Conservation (phyloP, 2,888 invertebrate species). For the Agonopterix heracliana region DNA sequence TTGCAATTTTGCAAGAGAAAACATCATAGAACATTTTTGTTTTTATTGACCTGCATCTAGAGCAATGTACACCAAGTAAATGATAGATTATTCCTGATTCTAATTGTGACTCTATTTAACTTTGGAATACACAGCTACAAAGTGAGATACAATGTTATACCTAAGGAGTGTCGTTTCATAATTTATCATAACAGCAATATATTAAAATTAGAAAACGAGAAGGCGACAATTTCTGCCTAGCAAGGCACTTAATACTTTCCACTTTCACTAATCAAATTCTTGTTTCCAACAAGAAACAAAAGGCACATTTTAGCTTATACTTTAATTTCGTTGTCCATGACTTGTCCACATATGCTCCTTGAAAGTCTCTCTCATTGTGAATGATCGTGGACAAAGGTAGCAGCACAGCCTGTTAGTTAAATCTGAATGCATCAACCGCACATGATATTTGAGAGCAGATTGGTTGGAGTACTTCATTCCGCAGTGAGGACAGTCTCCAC, state of each 20-base stretch:
- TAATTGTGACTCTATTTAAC: too few species aligned
- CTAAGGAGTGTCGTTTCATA: background rate
- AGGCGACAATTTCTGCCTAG: constrained; percentile 3
- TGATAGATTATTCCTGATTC: too few species aligned
- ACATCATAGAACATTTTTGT: too few species aligned
- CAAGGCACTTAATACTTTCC: constrained; percentile 12
- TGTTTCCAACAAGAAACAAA: constrained; percentile 13
- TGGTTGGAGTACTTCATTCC: constrained; percentile 82
- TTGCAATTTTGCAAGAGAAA: too few species aligned
- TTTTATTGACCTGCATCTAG: too few species aligned
- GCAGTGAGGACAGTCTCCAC: constrained; percentile 81
- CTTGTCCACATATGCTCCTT: constrained; percentile 82
- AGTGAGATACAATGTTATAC: too few species aligned
- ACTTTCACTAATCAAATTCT: background rate
- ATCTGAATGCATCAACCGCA: constrained; percentile 81
- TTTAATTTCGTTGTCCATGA: constrained; percentile 78
- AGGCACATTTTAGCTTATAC: constrained; percentile 42
- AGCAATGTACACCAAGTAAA: too few species aligned
- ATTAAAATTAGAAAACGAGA: constrained; percentile 2
- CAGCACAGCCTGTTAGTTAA: constrained; percentile 81
- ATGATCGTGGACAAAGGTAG: constrained; percentile 81
- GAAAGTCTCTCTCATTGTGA: constrained; percentile 80
- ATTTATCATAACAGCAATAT: constrained; percentile 1
- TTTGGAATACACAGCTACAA: too few species aligned
- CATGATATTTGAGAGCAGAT: constrained; percentile 82